Percentiles rank a stretch among this genome's conserved stretches.
phyloP scores from a whole-genome alignment of 2,113 vertebrate species.

The Orycteropus afer region DNA sequence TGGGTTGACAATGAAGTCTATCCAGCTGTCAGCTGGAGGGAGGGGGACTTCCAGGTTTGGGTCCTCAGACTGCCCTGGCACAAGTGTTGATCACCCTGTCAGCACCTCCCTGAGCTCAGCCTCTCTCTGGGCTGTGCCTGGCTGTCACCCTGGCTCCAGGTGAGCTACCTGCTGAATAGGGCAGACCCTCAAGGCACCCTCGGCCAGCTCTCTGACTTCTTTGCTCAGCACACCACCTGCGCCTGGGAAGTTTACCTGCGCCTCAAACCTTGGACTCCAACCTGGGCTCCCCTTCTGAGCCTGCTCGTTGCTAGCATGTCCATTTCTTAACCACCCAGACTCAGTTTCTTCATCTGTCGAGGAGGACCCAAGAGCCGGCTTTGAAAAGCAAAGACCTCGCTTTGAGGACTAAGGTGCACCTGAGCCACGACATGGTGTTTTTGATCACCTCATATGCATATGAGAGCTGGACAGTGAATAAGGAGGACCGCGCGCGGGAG shows the following conservation, averaged over 20 bases:
- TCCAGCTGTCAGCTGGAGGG: not conserved
- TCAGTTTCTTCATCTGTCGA: not conserved
- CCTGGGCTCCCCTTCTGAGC: too few species aligned
- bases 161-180: not conserved
- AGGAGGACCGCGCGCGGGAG: too few species aligned
- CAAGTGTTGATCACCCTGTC: not conserved
- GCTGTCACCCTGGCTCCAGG: not conserved
- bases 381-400: not conserved
- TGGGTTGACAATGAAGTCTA: not conserved
- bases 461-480: not conserved
- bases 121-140: not conserved
- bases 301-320: not conserved
- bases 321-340: not conserved
- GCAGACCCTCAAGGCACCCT: not conserved
- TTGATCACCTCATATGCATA: not conserved
- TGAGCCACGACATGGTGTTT: not conserved
- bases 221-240: not conserved
- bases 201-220: not conserved
- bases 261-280: too few species aligned
- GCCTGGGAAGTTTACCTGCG: not conserved
- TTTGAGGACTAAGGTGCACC: not conserved
- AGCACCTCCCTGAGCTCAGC: not conserved
- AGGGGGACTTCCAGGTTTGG: not conserved
- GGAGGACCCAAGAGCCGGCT: not conserved
- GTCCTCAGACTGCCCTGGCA: not conserved